Evolutionary conservation across 2,888 invertebrate genomes (phyloP).

Genomic region (Meta bourneti): DNA sequence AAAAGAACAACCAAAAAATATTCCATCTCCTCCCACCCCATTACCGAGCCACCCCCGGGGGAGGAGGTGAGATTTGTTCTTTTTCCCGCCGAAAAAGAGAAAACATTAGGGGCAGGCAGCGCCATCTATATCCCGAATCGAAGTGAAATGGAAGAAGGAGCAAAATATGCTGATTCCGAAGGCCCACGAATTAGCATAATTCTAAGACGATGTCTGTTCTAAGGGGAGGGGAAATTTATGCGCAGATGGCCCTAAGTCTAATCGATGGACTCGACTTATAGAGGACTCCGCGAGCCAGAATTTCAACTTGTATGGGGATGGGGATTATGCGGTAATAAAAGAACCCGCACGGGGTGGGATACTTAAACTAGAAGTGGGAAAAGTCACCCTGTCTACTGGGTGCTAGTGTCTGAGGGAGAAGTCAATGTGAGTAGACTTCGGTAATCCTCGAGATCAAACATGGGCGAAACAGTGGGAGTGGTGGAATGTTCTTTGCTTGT

Average conservation of each 20-base stretch:
- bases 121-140: constrained; percentile 43
- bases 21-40: constrained; percentile 18
- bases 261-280: constrained; percentile 59
- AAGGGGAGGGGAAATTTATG: constrained; percentile 50
- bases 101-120: constrained; percentile 41
- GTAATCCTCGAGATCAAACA: too few relatives aligned
- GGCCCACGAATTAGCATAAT: constrained; percentile 63
- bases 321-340: constrained; percentile 53
- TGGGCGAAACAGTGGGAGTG: too few relatives aligned
- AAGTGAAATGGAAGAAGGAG: constrained; percentile 60
- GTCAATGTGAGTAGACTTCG: not conserved
- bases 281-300: constrained; percentile 28
- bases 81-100: constrained; percentile 31
- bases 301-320: constrained; percentile 20
- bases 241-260: constrained; percentile 63
- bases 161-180: constrained; percentile 65
- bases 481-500: too few relatives aligned
- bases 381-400: not conserved
- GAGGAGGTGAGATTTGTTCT: constrained; percentile 6
- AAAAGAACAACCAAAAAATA: constrained; percentile 20
- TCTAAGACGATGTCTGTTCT: constrained; percentile 45
- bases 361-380: not conserved
- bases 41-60: constrained; percentile 16
- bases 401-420: not conserved
- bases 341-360: constrained; percentile 11